Evolutionary conservation across 2,113 vertebrate species (phyloP).

Genomic region (Toxotes chatareus): DNA sequence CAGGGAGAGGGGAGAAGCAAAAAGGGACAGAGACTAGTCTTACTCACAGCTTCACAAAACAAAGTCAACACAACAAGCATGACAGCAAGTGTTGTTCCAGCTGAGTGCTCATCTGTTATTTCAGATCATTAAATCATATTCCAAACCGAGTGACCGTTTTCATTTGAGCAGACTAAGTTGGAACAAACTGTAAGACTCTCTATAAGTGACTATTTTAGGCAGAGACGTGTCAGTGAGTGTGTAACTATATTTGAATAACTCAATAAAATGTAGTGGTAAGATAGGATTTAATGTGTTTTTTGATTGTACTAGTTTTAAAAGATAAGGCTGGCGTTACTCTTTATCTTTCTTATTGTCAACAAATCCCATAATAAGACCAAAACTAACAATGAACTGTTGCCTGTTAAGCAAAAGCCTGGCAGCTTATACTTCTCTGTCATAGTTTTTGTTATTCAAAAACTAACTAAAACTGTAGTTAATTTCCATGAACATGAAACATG

Average conservation of each 20-base stretch:
- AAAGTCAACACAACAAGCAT: constrained; percentile 71
- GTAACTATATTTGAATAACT: background rate
- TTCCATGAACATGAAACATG: background rate
- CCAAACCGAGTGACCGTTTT: background rate
- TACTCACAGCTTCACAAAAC: constrained; percentile 91
- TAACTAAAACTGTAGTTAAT: background rate
- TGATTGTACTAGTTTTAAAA: constrained; percentile 2
- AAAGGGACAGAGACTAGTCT: constrained; percentile 96
- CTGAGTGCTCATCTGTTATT: constrained; percentile 7
- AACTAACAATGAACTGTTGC: background rate
- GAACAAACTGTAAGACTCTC: constrained; percentile 45
- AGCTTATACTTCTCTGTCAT: background rate
- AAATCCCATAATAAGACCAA: background rate
- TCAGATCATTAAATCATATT: background rate
- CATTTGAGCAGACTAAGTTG: constrained; percentile 32
- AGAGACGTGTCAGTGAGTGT: background rate
- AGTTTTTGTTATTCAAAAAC: too few species aligned
- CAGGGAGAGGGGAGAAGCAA: constrained; percentile 87
- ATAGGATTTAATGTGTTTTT: background rate
- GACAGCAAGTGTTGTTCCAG: constrained; percentile 58
- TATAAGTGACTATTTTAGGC: background rate
- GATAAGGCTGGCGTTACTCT: background rate
- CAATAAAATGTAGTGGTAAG: background rate
- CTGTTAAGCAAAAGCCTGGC: background rate
- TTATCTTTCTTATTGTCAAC: background rate